Evolutionary conservation across 2,888 invertebrate genomes (phyloP), one percentile per base, ranked within the genome.

Genomic region (Neoaliturus tenellus): DNA sequence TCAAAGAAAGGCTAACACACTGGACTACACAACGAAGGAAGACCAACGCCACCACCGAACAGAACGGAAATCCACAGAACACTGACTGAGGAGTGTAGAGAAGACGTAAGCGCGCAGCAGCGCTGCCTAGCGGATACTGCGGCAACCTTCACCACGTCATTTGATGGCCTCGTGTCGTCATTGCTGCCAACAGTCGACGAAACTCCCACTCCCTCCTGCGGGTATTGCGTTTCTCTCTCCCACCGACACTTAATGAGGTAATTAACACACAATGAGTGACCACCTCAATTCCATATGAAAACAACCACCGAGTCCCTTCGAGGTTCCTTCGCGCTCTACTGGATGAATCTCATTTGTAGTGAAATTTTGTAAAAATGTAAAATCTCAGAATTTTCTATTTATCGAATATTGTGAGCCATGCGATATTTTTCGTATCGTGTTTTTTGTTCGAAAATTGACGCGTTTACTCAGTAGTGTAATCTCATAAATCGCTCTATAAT

Each of bases 1-100:
- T 28, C 48, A 75, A 75, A 75, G 48, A 44, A 75, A 75, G 75
- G 75, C 75, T 75, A 75, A 75, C 75, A 75, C 75, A 51, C n/a
- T 48, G 48, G 48, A 48, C 12, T 48, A 48, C 48, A 48, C 48
- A 48, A 17, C n/a, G 48, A 23, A 51, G 5, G 51, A 14, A 51
- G 10, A 28, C 10, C 44, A 25, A 75, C 25, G 14, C 10, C 28
- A 48, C 48, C 44, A 75, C 41, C 4, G 23, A 31, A 71, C 75
- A 17, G 75, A n/a, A n/a, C n/a, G n/a, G n/a, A n/a, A n/a, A n/a
- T n/a, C n/a, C n/a, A n/a, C 44, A 23, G 48, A 4, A 1, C 20
- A 73, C 71, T 35, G n/a, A 71, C 4, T 5, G 25, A 31, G 48
- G 25, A 48, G 48, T 48, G 44, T 28, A 75, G 48, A 75, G 14